Conservation (phyloP, 53 echinoderm and acorn worm genomes). For the Holothuria leucospilota region DNA sequence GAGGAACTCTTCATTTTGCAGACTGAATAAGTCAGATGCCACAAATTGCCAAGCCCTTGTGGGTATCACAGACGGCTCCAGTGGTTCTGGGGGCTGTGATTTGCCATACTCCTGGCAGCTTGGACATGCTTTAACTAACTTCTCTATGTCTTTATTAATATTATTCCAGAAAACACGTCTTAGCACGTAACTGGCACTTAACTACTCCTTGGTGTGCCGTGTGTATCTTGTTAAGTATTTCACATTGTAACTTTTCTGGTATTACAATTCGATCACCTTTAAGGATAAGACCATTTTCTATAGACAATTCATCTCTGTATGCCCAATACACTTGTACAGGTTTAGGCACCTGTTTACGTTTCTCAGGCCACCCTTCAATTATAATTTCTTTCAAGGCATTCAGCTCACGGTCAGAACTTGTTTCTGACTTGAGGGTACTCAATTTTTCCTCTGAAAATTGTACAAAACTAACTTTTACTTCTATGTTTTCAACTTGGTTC, state of each 20-base stretch:
- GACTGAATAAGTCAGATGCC: constrained; percentile 62
- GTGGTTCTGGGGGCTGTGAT: constrained; percentile 49
- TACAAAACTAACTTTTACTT: neutral
- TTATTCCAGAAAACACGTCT: constrained; percentile 47
- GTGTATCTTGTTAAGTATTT: constrained; percentile 50
- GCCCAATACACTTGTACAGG: constrained; percentile 51
- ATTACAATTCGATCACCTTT: constrained; percentile 55
- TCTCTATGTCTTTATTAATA: too few species aligned
- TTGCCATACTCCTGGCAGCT: constrained; percentile 52
- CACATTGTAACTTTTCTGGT: constrained; percentile 1
- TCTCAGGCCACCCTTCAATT: constrained; percentile 52
- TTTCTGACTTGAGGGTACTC: constrained; percentile 42
- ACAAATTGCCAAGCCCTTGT: constrained; percentile 71
- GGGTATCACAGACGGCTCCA: constrained; percentile 58
- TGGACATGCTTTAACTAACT: constrained; percentile 52
- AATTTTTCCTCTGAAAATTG: constrained; percentile 16
- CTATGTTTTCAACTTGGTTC: neutral
- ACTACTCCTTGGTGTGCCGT: constrained; percentile 59
- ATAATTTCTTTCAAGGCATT: constrained; percentile 28
- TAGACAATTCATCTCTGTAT: constrained; percentile 51
- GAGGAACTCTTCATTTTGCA: constrained; percentile 61
- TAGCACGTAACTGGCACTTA: constrained; percentile 64
- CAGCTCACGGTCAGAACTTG: constrained; percentile 53
- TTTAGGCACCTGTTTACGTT: constrained; percentile 48
- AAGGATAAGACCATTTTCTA: constrained; percentile 52